Conservation (phyloP, 2,888 invertebrate species). For the Pasiphila rectangulata region DNA sequence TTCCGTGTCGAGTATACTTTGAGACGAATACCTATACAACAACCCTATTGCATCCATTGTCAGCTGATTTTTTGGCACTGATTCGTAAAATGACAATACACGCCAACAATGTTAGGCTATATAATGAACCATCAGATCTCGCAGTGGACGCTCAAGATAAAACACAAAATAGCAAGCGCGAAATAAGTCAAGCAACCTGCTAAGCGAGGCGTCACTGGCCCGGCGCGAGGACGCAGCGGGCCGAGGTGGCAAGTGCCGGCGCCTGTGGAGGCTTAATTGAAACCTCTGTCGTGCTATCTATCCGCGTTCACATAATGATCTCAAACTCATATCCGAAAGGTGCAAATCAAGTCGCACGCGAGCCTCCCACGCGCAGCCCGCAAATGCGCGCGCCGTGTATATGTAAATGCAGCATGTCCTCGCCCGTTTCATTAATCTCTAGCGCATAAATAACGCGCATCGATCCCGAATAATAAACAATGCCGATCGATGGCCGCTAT, state of each 20-base stretch:
- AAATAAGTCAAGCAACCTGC: not conserved
- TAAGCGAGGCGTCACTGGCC: no score
- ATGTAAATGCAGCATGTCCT: slow-evolving; percentile 78
- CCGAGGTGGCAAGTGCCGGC: slow-evolving; percentile 11
- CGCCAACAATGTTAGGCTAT: no score
- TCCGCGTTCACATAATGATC: slow-evolving; percentile 40
- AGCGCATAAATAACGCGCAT: slow-evolving; percentile 72
- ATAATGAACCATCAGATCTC: no score
- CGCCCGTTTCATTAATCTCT: slow-evolving; percentile 76
- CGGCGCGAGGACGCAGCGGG: not conserved
- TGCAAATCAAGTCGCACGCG: slow-evolving; percentile 39
- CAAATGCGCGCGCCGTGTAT: slow-evolving; percentile 79
- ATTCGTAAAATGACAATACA: no score
- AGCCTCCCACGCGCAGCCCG: slow-evolving; percentile 38
- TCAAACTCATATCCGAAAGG: slow-evolving; percentile 48
- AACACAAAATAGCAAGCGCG: not conserved
- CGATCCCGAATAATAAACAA: slow-evolving; percentile 52
- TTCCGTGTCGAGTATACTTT: no score
- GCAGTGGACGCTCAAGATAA: not conserved
- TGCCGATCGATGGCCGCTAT: slow-evolving; percentile 12
- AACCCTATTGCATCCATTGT: no score
- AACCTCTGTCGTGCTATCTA: slow-evolving; percentile 30
- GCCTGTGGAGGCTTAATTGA: slow-evolving; percentile 27
- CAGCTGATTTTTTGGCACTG: no score
- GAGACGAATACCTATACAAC: no score